These are phyloP conservation scores for Trachops cirrhosus DNA, from an alignment of 2,797 vertebrate genomes.

Conservation along the genomic window DNA sequence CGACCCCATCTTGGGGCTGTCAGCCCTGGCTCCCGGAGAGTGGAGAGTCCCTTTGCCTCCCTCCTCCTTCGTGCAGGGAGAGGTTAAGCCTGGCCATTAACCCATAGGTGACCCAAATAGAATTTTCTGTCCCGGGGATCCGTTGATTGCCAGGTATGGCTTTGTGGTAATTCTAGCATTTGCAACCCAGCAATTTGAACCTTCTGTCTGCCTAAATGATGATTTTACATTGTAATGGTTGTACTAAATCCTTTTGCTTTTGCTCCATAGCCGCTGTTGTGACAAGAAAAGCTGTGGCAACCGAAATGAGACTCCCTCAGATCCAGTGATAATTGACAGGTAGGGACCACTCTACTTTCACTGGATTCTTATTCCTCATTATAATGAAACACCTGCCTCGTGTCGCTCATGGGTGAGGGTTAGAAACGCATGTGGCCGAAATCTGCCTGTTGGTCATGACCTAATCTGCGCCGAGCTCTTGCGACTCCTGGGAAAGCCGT, in stretches of 20 bases:
- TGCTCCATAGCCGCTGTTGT: conserved; percentile 92
- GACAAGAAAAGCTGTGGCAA: conserved; percentile 99
- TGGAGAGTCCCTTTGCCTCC: conserved; percentile 66
- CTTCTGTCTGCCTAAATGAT: conserved; percentile 84
- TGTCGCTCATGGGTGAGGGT: conserved; percentile 80
- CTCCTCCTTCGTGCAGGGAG: conserved; percentile 75
- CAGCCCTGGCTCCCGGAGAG: conserved; percentile 67
- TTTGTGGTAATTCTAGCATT: conserved; percentile 83
- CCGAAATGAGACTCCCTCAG: conserved; percentile 99
- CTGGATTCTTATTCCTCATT: conserved; percentile 79
- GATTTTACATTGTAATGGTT: conserved; percentile 85
- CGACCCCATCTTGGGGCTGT: conserved; percentile 68
- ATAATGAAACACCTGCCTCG: conserved; percentile 85
- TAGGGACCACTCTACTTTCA: conserved; percentile 89
- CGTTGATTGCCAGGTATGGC: conserved; percentile 85
- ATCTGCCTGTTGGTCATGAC: conserved; percentile 80
- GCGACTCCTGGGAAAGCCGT: conserved; percentile 77
- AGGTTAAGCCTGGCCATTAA: conserved; percentile 87
- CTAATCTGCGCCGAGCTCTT: conserved; percentile 70
- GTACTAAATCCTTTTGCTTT: conserved; percentile 86
- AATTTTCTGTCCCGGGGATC: conserved; percentile 79
- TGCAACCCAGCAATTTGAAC: conserved; percentile 82
- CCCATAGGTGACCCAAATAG: conserved; percentile 83
- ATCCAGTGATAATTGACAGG: conserved; percentile 99
- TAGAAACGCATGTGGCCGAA: conserved; percentile 73